Evolutionary conservation across 2,888 invertebrate genomes (phyloP).

Genomic region (Cosmia trapezina): DNA sequence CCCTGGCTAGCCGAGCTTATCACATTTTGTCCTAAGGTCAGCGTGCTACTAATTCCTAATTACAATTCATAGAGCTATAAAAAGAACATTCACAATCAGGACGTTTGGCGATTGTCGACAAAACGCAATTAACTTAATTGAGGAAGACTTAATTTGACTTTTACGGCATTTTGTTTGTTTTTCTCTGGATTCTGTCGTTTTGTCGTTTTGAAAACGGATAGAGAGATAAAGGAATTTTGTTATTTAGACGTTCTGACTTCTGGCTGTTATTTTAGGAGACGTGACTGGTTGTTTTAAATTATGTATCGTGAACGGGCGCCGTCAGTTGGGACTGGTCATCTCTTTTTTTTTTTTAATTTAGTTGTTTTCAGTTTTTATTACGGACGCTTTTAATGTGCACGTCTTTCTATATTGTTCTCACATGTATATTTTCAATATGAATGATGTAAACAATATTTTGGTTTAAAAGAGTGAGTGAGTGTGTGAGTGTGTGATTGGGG

Average conservation of each 20-base stretch:
- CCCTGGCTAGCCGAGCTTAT: not conserved
- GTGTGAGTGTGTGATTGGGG: no score
- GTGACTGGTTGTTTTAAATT: not conserved
- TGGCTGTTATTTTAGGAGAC: constrained; percentile 18
- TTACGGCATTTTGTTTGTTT: constrained; percentile 72
- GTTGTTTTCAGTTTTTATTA: no score
- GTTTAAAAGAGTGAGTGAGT: no score
- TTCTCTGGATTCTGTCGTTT: constrained; percentile 53
- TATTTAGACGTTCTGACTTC: not conserved
- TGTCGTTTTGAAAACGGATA: constrained; percentile 48
- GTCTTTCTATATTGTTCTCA: no score
- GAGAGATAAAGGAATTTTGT: constrained; percentile 15
- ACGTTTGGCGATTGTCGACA: constrained; percentile 66
- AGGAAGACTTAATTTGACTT: constrained; percentile 77
- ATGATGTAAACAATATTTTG: no score
- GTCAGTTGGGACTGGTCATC: no score
- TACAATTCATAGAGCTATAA: constrained; percentile 81
- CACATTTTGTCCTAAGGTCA: constrained; percentile 27
- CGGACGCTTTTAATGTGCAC: no score
- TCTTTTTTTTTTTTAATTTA: no score
- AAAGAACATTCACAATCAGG: constrained; percentile 76
- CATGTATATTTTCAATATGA: no score
- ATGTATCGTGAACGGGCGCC: no score
- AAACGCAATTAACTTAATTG: constrained; percentile 82
- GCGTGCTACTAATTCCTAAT: constrained; percentile 72